phyloP scores from a whole-genome alignment of 2,888 invertebrate genomes.

The Theodoxus fluviatilis region DNA sequence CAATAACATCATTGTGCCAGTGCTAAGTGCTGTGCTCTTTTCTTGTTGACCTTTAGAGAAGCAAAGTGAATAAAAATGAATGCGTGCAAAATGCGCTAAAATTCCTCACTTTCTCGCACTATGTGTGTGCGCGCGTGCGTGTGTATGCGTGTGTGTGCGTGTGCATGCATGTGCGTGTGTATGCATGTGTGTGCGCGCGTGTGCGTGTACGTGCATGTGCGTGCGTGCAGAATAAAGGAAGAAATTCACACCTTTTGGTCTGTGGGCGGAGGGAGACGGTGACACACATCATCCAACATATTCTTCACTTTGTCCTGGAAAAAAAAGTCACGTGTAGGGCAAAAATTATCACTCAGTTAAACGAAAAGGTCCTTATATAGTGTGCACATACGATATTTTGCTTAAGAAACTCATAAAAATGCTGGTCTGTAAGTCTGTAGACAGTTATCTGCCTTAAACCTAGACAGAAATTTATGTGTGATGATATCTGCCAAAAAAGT shows the following conservation, averaged over 20 bases:
- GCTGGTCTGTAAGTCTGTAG: no score
- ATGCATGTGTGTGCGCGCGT: background rate
- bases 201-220: background rate
- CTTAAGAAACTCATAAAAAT: no score
- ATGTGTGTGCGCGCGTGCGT: background rate
- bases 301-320: slow-evolving; percentile 24
- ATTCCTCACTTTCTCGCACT: background rate
- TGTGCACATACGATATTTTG: no score
- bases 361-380: no score
- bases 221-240: background rate
- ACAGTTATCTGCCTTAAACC: no score
- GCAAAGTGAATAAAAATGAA: background rate
- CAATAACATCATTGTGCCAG: no score
- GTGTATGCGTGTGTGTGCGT: background rate
- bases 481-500: no score
- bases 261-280: slow-evolving; percentile 29
- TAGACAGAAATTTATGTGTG: no score
- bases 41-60: background rate
- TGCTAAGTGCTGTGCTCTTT: no score
- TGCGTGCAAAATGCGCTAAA: background rate
- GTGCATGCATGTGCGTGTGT: background rate
- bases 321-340: no score
- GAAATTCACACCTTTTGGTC: slow-evolving; percentile 19
- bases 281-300: slow-evolving; percentile 29
- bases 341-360: no score